Evolutionary conservation across 2,888 invertebrate genomes (phyloP).

Genomic region (Conus canariensis): DNA sequence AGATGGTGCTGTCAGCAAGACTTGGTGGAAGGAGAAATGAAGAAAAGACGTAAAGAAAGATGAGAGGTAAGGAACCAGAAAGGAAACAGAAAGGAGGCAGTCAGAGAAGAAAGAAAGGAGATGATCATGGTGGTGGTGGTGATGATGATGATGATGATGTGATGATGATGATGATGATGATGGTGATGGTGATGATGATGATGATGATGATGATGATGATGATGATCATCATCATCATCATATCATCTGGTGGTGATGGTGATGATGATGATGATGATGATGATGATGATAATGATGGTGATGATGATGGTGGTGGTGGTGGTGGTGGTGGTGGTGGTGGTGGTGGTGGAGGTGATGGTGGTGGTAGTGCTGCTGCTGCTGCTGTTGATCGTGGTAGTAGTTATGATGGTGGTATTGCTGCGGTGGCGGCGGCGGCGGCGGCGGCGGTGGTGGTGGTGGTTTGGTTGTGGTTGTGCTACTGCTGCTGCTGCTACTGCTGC

Average conservation of each 20-base stretch:
- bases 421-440: too few relatives aligned
- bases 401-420: background rate
- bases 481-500: too few relatives aligned
- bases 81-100: background rate
- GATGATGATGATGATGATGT: too few relatives aligned
- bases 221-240: background rate
- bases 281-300: background rate
- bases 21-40: too few relatives aligned
- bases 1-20: too few relatives aligned
- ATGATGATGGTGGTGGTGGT: background rate
- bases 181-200: background rate
- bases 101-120: background rate
- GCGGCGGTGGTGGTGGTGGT: too few relatives aligned
- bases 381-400: background rate
- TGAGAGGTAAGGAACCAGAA: background rate
- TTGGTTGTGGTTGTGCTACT: too few relatives aligned
- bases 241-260: background rate
- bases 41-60: background rate
- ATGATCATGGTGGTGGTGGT: too few relatives aligned
- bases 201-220: background rate
- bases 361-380: background rate
- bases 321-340: conserved; percentile 2
- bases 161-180: background rate
- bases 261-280: background rate
- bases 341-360: background rate